phyloP scores from a whole-genome alignment of 30 jellyfish, hydroid and myxozoan genomes.

The Aurelia coerulea region DNA sequence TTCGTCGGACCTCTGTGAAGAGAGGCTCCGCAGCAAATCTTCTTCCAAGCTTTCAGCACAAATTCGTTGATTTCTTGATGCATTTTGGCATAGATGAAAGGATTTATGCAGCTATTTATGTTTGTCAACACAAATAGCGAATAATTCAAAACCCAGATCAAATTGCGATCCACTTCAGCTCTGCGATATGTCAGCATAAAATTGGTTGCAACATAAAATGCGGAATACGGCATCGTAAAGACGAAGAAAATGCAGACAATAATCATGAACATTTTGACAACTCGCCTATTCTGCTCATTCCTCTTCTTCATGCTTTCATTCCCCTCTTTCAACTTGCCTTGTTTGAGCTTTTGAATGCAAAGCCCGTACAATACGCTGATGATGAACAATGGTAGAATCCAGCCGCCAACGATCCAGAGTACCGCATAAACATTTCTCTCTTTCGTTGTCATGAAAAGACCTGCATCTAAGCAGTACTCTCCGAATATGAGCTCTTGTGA shows the following conservation, averaged over 20 bases:
- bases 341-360: conserved; percentile 18
- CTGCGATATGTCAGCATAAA: conserved; percentile 13
- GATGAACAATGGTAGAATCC: conserved; percentile 32
- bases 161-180: conserved; percentile 17
- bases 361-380: conserved; percentile 19
- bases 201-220: conserved; percentile 28
- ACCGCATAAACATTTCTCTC: conserved; percentile 18
- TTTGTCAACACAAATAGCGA: conserved; percentile 29
- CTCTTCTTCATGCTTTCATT: conserved; percentile 15
- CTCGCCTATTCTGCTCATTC: conserved; percentile 22
- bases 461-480: conserved; percentile 12
- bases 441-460: not conserved
- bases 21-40: not conserved
- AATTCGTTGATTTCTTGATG: conserved; percentile 32
- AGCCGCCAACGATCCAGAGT: conserved; percentile 20
- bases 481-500: not conserved
- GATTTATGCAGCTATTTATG: conserved; percentile 66
- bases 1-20: not conserved
- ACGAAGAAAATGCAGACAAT: conserved; percentile 21
- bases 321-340: not conserved
- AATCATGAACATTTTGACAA: conserved; percentile 42
- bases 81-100: conserved; percentile 55
- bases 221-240: conserved; percentile 52
- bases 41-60: conserved; percentile 10
- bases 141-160: conserved; percentile 45